Evolutionary conservation across 2,888 invertebrate genomes (phyloP), one percentile per base, ranked within the genome.

Genomic region (Plebejus argus): DNA sequence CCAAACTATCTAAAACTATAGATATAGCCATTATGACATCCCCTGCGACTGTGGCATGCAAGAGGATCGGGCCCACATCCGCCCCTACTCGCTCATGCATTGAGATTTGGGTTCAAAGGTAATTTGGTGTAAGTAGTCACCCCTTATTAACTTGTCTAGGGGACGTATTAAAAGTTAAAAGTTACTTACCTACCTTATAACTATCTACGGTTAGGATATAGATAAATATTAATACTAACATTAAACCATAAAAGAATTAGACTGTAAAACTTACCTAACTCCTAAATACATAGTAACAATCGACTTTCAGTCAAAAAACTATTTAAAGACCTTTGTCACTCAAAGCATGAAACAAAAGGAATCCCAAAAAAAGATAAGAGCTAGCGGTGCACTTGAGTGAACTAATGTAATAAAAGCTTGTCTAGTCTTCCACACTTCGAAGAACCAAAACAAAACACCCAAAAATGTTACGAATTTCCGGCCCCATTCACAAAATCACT

Each of bases 31-130:
- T 28, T 61, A 61, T 66, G 61, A 28, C 23, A 66, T 66, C 61
- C 61, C 61, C 28, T 66, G 23, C 23, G 23, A 66, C 23, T 23
- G 23, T 66, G 61, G 61, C 28, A 66, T 66, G 61, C 61, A 66
- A 23, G 61, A 66, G 61, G 61, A 66, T 66, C 23, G 61, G 23
- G 61, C 61, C 61, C 61, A 66, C 61, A 66, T 66, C 61, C 61
- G 61, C 61, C 61, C 61, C 23, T 66, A 66, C 61, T 66, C 61
- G 61, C 61, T 66, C 61, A 66, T 66, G 61, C 61, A 28, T 66
- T 23, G 61, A 66, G 61, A 66, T 66, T 66, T 23, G 61, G 61
- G 61, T 66, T 66, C 61, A 66, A 66, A 66, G 20, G 61, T 66
- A 66, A 66, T 66, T 28, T 66, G 10, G 23, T 66, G 23, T 28